Conservation (phyloP, 2,113 vertebrate genomes). For the Polyodon spathula region DNA sequence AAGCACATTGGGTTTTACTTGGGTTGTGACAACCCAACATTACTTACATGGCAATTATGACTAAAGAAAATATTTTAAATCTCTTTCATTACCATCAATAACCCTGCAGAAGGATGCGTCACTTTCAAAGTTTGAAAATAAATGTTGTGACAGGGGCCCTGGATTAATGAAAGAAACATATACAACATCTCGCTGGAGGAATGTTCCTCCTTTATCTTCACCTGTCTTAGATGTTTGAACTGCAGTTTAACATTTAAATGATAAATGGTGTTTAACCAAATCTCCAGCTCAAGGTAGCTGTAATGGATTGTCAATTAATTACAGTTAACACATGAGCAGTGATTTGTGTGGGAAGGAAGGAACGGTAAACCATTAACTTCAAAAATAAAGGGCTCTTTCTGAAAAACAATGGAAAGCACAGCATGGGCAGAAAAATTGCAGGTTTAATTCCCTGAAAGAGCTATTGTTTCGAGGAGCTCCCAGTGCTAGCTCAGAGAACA, state of each 20-base stretch:
- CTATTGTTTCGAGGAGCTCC: conserved; percentile 27
- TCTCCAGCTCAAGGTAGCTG: conserved; percentile 44
- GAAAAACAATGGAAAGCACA: conserved; percentile 31
- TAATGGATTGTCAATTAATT: conserved; percentile 50
- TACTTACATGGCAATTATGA: not conserved
- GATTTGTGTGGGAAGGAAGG: conserved; percentile 28
- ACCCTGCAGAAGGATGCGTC: conserved; percentile 18
- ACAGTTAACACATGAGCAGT: conserved; percentile 29
- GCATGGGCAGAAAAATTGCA: conserved; percentile 35
- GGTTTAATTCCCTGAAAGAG: conserved; percentile 32
- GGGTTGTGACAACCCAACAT: not conserved
- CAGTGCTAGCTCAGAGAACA: not conserved
- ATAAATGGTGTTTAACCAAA: conserved; percentile 47
- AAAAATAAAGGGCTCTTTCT: conserved; percentile 21
- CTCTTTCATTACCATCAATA: too few species aligned
- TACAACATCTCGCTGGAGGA: conserved; percentile 21
- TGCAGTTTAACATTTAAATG: conserved; percentile 39
- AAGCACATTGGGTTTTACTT: too few species aligned
- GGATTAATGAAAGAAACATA: not conserved
- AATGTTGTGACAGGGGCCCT: not conserved
- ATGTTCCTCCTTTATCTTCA: conserved; percentile 41
- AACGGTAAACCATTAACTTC: conserved; percentile 46
- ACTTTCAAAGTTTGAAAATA: conserved; percentile 2
- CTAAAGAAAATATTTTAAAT: not conserved
- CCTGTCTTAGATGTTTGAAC: conserved; percentile 49